These are phyloP conservation scores for Xiphophorus couchianus DNA, from an alignment of 2,113 vertebrate genomes.

Conservation along the genomic window DNA sequence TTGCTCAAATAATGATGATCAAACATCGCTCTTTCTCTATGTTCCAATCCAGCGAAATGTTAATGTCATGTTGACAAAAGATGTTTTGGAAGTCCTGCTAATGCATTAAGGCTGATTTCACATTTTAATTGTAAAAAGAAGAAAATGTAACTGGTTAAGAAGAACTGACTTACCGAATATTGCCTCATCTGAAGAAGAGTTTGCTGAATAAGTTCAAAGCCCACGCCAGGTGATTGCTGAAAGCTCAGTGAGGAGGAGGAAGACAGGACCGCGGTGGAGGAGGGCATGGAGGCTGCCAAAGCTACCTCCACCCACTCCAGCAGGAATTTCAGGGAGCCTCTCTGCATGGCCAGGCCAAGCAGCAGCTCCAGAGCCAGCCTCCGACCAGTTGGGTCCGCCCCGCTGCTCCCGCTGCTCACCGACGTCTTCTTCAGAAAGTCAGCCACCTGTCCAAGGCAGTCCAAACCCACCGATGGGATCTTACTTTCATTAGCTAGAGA, in stretches of 20 bases:
- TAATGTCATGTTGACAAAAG: too few species aligned
- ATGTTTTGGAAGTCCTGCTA: too few species aligned
- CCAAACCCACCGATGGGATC: slow-evolving; percentile 82
- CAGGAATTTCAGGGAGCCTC: slow-evolving; percentile 82
- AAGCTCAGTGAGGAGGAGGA: slow-evolving; percentile 61
- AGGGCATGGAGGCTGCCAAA: slow-evolving; percentile 73
- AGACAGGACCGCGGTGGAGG: slow-evolving; percentile 53
- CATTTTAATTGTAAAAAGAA: neutral
- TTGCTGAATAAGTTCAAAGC: slow-evolving; percentile 80
- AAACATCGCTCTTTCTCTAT: too few species aligned
- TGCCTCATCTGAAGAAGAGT: slow-evolving; percentile 83
- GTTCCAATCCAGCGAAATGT: too few species aligned
- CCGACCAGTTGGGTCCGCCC: slow-evolving; percentile 77
- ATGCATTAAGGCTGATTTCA: neutral
- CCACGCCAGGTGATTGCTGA: slow-evolving; percentile 67
- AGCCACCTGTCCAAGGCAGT: slow-evolving; percentile 82
- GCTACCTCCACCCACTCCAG: slow-evolving; percentile 86
- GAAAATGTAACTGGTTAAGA: neutral
- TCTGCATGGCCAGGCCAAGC: slow-evolving; percentile 81
- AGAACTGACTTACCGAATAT: slow-evolving; percentile 76
- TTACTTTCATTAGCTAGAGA: slow-evolving; percentile 86
- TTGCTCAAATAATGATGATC: neutral
- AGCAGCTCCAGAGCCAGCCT: slow-evolving; percentile 82
- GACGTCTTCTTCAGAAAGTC: slow-evolving; percentile 84
- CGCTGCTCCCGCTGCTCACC: slow-evolving; percentile 72